Percentiles rank a stretch among this genome's conserved stretches.
These are phyloP conservation scores for Numida meleagris DNA, from an alignment of 2,113 vertebrate species.

Conservation along the genomic window DNA sequence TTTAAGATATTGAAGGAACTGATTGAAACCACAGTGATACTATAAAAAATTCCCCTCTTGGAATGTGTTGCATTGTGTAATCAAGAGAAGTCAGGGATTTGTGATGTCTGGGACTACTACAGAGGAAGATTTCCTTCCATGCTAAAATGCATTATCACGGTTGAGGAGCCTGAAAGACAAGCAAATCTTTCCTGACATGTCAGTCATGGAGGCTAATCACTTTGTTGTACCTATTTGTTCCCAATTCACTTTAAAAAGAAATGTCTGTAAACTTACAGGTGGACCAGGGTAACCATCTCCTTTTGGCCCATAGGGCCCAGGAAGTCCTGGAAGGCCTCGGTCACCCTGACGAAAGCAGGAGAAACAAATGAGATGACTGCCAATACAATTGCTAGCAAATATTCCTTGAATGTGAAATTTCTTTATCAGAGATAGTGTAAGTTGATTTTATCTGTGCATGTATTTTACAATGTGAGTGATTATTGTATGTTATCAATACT, in stretches of 20 bases:
- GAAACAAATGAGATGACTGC: neutral
- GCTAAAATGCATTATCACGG: neutral
- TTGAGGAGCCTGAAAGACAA: neutral
- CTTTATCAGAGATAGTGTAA: neutral
- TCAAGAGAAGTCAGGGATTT: neutral
- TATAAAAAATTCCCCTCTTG: neutral
- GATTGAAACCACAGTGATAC: neutral
- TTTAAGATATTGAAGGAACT: neutral
- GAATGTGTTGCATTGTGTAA: neutral
- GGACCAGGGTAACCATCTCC: slow-evolving; percentile 87
- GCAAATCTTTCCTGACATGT: neutral
- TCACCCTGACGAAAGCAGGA: slow-evolving; percentile 81
- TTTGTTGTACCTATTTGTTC: neutral
- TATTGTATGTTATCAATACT: neutral
- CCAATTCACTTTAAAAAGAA: neutral
- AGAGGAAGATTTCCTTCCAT: neutral
- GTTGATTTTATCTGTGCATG: neutral
- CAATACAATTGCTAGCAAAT: neutral
- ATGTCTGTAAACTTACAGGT: slow-evolving; percentile 75
- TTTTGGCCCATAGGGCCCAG: slow-evolving; percentile 85
- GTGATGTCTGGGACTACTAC: neutral
- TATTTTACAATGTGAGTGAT: neutral
- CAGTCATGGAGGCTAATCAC: neutral
- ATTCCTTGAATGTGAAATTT: neutral
- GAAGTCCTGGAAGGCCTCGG: slow-evolving; percentile 80